Percentiles rank a stretch among this genome's conserved stretches.
These are phyloP conservation scores for Ruditapes philippinarum DNA, from an alignment of 1,140 invertebrate species.

Conservation along the genomic window DNA sequence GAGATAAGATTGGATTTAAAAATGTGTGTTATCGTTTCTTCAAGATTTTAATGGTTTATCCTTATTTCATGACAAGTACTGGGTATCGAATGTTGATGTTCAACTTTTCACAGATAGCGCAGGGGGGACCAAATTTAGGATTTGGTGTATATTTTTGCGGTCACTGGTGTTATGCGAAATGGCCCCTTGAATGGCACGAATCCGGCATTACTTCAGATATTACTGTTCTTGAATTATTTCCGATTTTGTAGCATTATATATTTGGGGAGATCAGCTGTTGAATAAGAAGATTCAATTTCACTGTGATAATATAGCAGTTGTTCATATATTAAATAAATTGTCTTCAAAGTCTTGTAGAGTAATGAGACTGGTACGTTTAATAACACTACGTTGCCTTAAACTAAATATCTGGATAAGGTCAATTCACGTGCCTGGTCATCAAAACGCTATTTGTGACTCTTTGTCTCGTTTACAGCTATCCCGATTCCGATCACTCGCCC, in stretches of 20 bases:
- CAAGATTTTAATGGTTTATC: no score
- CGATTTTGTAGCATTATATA: background rate
- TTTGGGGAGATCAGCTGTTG: background rate
- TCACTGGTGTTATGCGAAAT: no score
- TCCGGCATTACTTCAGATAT: no score
- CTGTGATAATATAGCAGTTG: constrained; percentile 35
- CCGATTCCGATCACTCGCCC: constrained; percentile 28
- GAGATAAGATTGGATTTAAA: background rate
- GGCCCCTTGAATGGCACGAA: no score
- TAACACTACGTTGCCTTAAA: constrained; percentile 33
- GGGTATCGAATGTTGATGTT: no score
- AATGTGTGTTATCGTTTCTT: constrained; percentile 6
- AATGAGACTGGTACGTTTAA: background rate
- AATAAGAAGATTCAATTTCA: constrained; percentile 22
- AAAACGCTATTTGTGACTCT: no score
- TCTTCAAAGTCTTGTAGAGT: background rate
- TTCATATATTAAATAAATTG: background rate
- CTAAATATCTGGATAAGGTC: background rate
- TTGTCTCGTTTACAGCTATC: background rate
- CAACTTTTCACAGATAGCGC: no score
- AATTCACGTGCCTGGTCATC: background rate
- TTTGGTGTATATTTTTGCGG: no score
- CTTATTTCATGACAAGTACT: no score
- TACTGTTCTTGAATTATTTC: background rate
- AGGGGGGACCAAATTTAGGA: no score